Evolutionary conservation across 2,888 invertebrate genomes (phyloP).

Genomic region (Sicus ferrugineus): DNA sequence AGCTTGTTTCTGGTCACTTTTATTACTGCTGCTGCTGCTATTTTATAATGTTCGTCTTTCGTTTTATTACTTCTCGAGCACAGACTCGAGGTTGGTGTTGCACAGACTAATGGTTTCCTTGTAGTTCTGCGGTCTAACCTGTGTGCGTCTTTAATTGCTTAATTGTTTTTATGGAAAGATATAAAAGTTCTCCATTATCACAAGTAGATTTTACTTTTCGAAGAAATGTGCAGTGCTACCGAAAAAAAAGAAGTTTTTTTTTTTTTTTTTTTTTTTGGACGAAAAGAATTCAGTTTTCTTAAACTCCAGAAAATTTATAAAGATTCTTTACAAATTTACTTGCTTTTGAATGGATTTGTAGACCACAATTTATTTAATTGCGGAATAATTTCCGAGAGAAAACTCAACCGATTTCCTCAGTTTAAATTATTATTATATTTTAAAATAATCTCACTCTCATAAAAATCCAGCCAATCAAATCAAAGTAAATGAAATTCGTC

Average conservation of each 20-base stretch:
- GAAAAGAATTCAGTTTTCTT: no score
- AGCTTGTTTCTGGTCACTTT: background rate
- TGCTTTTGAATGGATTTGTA: no score
- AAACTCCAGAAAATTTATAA: no score
- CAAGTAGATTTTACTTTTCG: background rate
- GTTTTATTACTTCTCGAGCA: background rate
- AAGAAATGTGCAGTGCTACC: background rate
- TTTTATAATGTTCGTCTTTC: background rate
- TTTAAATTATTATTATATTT: no score
- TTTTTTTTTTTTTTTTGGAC: background rate
- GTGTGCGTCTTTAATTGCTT: conserved; percentile 1
- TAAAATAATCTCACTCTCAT: no score
- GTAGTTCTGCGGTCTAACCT: background rate
- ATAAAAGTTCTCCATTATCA: background rate
- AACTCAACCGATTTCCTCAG: no score
- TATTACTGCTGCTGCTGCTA: background rate
- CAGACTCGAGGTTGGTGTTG: no score
- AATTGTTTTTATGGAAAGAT: conserved; percentile 2
- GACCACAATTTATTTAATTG: no score
- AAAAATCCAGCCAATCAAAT: no score
- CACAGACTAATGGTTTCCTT: background rate
- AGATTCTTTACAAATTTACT: no score
- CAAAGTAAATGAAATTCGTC: no score
- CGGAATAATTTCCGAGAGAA: no score
- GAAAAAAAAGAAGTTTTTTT: background rate